Evolutionary conservation across 2,113 vertebrate species (phyloP).

Genomic region (Myiagra hebetior): DNA sequence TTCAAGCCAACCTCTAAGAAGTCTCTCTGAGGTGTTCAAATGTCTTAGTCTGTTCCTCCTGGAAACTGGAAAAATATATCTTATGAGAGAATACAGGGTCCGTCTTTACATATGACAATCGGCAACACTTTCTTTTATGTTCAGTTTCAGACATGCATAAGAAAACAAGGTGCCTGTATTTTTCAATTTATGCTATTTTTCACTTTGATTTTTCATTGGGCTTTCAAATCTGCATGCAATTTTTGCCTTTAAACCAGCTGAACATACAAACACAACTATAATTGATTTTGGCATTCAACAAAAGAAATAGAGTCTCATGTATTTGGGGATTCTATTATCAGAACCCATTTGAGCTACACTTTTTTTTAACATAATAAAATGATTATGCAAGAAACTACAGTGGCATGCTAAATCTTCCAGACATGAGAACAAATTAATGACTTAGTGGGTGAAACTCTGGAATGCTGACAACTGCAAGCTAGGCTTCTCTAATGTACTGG

Average conservation of each 20-base stretch:
- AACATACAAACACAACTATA: background rate
- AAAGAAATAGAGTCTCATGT: background rate
- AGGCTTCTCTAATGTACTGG: background rate
- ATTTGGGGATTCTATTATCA: background rate
- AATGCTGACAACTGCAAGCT: conserved; percentile 30
- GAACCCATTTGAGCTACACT: background rate
- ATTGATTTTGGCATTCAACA: background rate
- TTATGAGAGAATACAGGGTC: background rate
- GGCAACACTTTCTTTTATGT: background rate
- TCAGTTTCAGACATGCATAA: background rate
- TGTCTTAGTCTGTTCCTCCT: conserved; percentile 5
- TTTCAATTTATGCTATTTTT: background rate
- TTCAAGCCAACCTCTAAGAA: conserved; percentile 26
- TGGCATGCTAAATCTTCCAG: background rate
- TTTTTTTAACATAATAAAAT: background rate
- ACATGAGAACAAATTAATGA: conserved; percentile 7
- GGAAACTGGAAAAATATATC: background rate
- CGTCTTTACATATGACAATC: background rate
- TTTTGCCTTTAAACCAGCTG: background rate
- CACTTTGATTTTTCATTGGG: background rate
- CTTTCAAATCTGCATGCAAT: background rate
- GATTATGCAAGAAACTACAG: background rate
- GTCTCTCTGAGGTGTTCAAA: conserved; percentile 16
- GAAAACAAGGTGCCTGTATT: background rate
- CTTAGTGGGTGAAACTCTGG: conserved; percentile 16